Evolutionary conservation across 2,888 invertebrate species (phyloP), one percentile per base, ranked within the genome.

Genomic region (Hemicrepidius hirtus): DNA sequence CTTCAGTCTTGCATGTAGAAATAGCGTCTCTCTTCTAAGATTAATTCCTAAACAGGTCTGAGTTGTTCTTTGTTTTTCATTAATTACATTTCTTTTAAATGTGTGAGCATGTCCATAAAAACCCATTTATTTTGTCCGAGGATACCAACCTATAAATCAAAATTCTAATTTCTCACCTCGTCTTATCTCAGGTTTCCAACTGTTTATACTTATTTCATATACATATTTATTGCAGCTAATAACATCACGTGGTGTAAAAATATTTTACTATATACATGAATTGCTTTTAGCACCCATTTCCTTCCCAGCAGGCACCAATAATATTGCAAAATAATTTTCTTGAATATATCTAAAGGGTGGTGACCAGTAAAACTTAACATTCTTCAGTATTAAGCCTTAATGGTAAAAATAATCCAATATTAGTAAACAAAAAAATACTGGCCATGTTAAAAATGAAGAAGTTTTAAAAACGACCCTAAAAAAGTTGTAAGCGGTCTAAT

Each of bases 121-220:
- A 70, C 66, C 60, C 62, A 75, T 72, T 75, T 75, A 74, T 72
- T 69, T 72, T 66, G 71, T 75, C 40, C 50, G 60, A 49, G 37
- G 60, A 70, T 62, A 46, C 68, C 64, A 62, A 46, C 69, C 64
- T 68, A 76, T 76, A 76, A 76, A 76, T 76, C 75, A 75, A 59
- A 75, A 75, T 71, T 74, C 75, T 74, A 76, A 76, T 75, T 76
- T 76, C 75, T 76, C 76, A 75, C 76, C 67, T 76, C 72, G 46
- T 69, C 63, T 71, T 70, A 68, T 72, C 73, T 68, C 53, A 32
- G 74, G 76, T 76, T 76, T 75, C 76, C 76, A 74, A 76, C 76
- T 76, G 76, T 76, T 76, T 71, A 65, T 68, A 68, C 71, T 75
- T 71, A 68, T 72, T 68, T 68, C 72, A 64, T 68, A 68, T 72